Evolutionary conservation across 2,888 invertebrate genomes (phyloP).

Genomic region (Xylota sylvarum): DNA sequence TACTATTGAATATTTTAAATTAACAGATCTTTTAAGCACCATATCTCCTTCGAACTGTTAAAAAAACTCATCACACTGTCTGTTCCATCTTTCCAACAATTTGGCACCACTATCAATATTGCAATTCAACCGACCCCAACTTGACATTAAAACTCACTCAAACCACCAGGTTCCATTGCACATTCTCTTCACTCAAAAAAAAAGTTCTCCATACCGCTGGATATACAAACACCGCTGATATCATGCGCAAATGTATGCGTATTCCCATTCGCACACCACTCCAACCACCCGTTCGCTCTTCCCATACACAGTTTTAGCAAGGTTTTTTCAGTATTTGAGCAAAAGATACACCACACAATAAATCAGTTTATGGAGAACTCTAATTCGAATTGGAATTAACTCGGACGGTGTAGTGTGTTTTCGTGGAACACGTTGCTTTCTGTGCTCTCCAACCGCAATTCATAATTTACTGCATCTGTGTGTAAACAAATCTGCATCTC

Average conservation of each 20-base stretch:
- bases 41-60: too few species aligned
- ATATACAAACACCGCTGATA: constrained; percentile 51
- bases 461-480: constrained; percentile 28
- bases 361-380: constrained; percentile 77
- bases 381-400: constrained; percentile 74
- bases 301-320: constrained; percentile 39
- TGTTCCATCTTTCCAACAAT: background rate
- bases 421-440: constrained; percentile 65
- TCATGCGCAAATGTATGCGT: constrained; percentile 67
- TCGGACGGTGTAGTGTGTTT: constrained; percentile 70
- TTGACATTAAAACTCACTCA: constrained; percentile 45
- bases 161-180: constrained; percentile 1
- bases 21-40: too few species aligned
- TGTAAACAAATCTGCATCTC: constrained; percentile 49
- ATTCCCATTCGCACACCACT: constrained; percentile 47
- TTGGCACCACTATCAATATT: constrained; percentile 45
- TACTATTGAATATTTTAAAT: too few species aligned
- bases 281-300: constrained; percentile 5
- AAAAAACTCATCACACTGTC: too few species aligned
- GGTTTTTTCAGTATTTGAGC: constrained; percentile 68
- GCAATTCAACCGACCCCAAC: background rate
- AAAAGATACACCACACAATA: constrained; percentile 74
- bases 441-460: constrained; percentile 50
- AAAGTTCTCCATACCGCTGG: constrained; percentile 34
- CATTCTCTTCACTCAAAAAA: constrained; percentile 32